Percentiles rank a stretch among this genome's conserved stretches.
These are phyloP conservation scores for Cervus canadensis DNA, from an alignment of 2,113 vertebrate genomes.

Conservation along the genomic window DNA sequence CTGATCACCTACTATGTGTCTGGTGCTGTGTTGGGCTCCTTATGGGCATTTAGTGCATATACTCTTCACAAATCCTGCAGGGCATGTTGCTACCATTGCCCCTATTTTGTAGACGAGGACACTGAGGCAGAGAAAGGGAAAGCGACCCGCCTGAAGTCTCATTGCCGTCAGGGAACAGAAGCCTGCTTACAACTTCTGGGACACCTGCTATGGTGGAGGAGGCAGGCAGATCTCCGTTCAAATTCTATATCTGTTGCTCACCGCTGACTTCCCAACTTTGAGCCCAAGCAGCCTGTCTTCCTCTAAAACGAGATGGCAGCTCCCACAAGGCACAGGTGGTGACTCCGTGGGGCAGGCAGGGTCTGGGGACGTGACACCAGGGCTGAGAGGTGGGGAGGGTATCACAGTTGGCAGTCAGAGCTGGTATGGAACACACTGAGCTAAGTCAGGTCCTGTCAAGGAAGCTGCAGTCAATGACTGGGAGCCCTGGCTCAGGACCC, in stretches of 20 bases:
- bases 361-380: background rate
- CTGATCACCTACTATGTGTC: background rate
- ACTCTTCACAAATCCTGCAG: background rate
- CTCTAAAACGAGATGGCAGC: background rate
- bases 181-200: background rate
- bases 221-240: background rate
- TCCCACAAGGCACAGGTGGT: background rate
- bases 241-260: background rate
- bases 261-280: background rate
- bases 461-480: background rate
- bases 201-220: background rate
- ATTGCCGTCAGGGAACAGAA: background rate
- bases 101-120: background rate
- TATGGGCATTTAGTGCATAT: background rate
- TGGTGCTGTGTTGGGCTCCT: background rate
- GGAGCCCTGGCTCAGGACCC: background rate
- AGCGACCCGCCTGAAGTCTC: background rate
- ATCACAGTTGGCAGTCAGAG: background rate
- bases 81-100: background rate
- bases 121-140: background rate
- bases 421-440: too few relatives aligned
- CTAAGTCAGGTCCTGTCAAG: background rate
- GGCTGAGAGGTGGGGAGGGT: background rate
- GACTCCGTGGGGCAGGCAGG: background rate
- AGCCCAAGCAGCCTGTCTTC: background rate